These are phyloP conservation scores for Edolisoma coerulescens DNA, from an alignment of 2,113 vertebrate species.

Conservation along the genomic window DNA sequence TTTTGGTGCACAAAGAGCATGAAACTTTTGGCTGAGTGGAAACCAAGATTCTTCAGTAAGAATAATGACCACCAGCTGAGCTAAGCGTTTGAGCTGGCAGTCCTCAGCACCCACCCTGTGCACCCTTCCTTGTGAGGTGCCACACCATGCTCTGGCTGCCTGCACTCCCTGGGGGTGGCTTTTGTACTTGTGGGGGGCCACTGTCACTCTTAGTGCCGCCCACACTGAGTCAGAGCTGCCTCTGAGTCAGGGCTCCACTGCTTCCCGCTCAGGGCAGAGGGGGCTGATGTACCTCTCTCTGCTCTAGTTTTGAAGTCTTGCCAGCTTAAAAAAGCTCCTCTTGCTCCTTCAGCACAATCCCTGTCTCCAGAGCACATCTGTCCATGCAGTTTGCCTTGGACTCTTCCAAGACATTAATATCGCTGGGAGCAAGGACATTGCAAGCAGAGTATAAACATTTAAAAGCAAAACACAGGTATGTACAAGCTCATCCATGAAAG, in stretches of 20 bases:
- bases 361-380: neutral
- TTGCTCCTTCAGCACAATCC: neutral
- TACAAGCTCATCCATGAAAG: neutral
- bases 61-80: neutral
- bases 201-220: neutral
- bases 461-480: neutral
- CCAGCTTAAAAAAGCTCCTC: neutral
- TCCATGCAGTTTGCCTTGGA: neutral
- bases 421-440: neutral
- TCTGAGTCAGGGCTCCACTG: neutral
- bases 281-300: neutral
- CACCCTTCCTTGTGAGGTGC: neutral
- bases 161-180: neutral
- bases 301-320: neutral
- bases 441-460: neutral
- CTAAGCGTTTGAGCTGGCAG: neutral
- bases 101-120: neutral
- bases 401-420: neutral
- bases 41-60: neutral
- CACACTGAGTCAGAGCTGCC: neutral
- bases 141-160: neutral
- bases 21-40: neutral
- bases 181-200: neutral
- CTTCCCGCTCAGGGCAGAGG: neutral
- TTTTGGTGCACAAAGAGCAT: neutral